phyloP scores from a whole-genome alignment of 2,797 vertebrate species.

The Phyllotis vaccarum region DNA sequence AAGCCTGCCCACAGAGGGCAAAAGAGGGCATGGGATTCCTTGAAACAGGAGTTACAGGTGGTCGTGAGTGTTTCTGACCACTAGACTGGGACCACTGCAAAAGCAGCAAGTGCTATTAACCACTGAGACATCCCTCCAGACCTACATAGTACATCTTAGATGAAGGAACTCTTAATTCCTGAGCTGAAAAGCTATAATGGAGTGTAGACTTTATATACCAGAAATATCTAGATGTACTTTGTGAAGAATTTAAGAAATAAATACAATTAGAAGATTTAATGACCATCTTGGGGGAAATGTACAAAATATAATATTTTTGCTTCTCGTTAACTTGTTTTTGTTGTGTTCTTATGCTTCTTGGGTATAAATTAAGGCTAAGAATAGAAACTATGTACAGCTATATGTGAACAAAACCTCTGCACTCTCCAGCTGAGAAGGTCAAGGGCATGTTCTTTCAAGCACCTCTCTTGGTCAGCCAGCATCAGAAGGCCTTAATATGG shows the following conservation, averaged over 20 bases:
- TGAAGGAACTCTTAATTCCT: not conserved
- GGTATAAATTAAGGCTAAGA: constrained; percentile 1
- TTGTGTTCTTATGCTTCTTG: not conserved
- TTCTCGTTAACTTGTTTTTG: constrained; percentile 40
- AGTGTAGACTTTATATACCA: not conserved
- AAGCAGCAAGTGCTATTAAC: not conserved
- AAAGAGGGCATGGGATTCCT: not conserved
- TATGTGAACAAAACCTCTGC: not conserved
- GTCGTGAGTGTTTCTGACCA: not conserved
- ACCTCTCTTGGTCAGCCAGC: not conserved
- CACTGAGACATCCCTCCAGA: not conserved
- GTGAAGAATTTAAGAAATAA: constrained; percentile 56
- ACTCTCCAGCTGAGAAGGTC: not conserved
- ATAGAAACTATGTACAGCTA: constrained; percentile 1
- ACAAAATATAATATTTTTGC: constrained; percentile 19
- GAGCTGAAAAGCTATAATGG: constrained; percentile 35
- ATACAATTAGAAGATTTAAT: constrained; percentile 42
- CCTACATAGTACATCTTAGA: not conserved
- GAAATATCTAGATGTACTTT: constrained; percentile 42
- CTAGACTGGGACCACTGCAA: not conserved
- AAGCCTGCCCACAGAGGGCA: not conserved
- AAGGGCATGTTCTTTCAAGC: not conserved
- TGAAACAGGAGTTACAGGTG: not conserved
- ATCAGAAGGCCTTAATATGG: not conserved
- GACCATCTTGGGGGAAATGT: constrained; percentile 17